phyloP scores from a whole-genome alignment of 1,140 invertebrate species.

The Lucilia sericata region DNA sequence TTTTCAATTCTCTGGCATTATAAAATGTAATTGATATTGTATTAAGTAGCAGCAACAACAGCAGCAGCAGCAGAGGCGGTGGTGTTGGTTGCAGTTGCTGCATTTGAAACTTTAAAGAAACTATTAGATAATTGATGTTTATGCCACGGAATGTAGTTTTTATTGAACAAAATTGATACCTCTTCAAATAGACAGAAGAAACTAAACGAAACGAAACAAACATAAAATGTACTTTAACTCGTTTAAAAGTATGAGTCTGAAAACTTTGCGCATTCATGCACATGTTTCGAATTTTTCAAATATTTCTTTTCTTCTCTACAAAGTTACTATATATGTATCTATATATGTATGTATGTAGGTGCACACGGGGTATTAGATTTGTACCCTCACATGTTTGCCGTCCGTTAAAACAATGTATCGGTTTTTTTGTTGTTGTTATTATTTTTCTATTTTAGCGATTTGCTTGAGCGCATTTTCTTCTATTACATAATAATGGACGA shows the following conservation, averaged over 20 bases:
- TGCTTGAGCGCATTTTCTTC: constrained; percentile 6
- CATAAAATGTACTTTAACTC: no score
- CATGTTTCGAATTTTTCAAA: background rate
- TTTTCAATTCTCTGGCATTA: background rate
- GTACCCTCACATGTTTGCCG: constrained; percentile 4
- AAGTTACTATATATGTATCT: background rate
- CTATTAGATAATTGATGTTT: constrained; percentile 24
- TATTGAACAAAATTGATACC: constrained; percentile 24
- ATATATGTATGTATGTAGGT: background rate
- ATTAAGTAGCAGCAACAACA: background rate
- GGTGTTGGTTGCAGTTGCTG: background rate
- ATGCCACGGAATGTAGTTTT: constrained; percentile 20
- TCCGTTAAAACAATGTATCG: background rate
- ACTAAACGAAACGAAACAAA: background rate
- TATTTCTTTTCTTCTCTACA: background rate
- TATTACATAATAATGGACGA: constrained; percentile 14
- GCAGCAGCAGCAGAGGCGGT: no score
- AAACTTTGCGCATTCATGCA: background rate
- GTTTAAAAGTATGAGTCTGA: background rate
- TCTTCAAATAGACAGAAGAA: constrained; percentile 2
- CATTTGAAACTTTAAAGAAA: background rate
- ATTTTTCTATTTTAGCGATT: background rate
- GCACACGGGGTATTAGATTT: no score
- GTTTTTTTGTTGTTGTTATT: background rate
- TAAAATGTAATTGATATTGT: constrained; percentile 13